Base-by-base conservation (phyloP, 2,797 vertebrate species). In the Pseudochromis fuscus region DNA sequence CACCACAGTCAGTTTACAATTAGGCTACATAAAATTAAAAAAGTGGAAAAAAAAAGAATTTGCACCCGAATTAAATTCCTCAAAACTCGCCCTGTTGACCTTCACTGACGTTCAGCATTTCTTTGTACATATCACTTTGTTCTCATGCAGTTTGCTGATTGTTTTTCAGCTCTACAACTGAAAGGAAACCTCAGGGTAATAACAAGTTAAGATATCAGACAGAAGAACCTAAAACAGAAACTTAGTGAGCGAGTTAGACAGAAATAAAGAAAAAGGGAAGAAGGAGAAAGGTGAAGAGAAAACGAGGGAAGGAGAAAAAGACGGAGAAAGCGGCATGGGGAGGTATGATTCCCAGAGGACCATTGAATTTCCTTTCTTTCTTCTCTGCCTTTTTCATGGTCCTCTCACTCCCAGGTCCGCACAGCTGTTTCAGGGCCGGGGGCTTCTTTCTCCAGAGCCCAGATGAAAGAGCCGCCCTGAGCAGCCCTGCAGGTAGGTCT, bases 401-500 rank as follows among this genome's bases (percentile, higher is more conserved):
- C 83, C 88, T 91, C 89, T 92, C 90, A 85, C 88, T 91, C 88
- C 90, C 91, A 88, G 92, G 87, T 92, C 92, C 68, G 62, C 92
- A 92, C 94, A 94, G 94, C 93, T 95, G 94, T 93, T 92, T 92
- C 84, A 82, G 91, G 90, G 89, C 91, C 69, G 83, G 91, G 92
- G 93, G 91, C 93, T 91, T 92, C 90, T 92, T 93, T 91, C 92
- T 93, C 92, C 92, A 93, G 93, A 91, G 92, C 93, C 86, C 90
- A 93, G 94, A 95, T 94, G 92, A 94, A 95, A 95, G 90, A 89
- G 91, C 89, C 90, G 91, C 92, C 88, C 86, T 89, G 84, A 93
- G 92, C 90, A 92, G 92, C 90, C 90, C 88, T 89, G 91, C 93
- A 94, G 94, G 93, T 93, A 93, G 89, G 91, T 91, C 94, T 95